Evolutionary conservation across 2,888 invertebrate species (phyloP), one percentile per base, ranked within the genome.

Genomic region (Hetaerina titia): DNA sequence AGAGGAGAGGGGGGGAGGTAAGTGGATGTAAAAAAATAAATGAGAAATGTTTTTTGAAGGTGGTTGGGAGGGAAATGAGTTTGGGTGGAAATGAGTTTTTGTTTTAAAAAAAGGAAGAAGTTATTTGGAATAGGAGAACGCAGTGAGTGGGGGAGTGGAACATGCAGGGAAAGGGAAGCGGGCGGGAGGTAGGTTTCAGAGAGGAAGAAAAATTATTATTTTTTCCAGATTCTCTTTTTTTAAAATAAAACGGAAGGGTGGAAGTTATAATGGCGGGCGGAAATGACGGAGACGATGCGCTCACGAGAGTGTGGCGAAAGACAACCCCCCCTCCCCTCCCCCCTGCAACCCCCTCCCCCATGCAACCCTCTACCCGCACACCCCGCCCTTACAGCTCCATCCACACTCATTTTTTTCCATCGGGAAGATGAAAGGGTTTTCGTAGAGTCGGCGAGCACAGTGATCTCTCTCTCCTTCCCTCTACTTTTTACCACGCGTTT

Each of bases 381-480:
- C 19, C n/a, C 11, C 69, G n/a, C 69, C 11, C n/a, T 31, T 25
- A 31, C 81, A 11, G 81, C 81, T 81, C 81, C 9, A 1, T 11
- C 31, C 2, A 2, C 11, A 31, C 13, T 81, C 31, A 7, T 31
- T 81, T 31, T 31, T 25, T 74, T 81, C 13, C 15, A 13, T 81
- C n/a, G 13, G 81, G 81, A 25, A 81, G 81, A 81, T 81, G 81
- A 81, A 81, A 81, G 81, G 81, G 81, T 81, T 31, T 45, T 45
- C 45, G 6, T 31, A 31, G 81, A 31, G 81, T 31, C 25, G 81
- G 4, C 45, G 45, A 45, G 4, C 31, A 81, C 31, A 22, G 13
- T 2, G 69, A 22, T 22, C 81, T 1, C 81, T 31, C 13, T 9
- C 31, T 81, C 81, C 31, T 13, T 81, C 31, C 15, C 81, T 31